Evolutionary conservation across 2,113 vertebrate species (phyloP).

Genomic region (Amia ocellicauda): DNA sequence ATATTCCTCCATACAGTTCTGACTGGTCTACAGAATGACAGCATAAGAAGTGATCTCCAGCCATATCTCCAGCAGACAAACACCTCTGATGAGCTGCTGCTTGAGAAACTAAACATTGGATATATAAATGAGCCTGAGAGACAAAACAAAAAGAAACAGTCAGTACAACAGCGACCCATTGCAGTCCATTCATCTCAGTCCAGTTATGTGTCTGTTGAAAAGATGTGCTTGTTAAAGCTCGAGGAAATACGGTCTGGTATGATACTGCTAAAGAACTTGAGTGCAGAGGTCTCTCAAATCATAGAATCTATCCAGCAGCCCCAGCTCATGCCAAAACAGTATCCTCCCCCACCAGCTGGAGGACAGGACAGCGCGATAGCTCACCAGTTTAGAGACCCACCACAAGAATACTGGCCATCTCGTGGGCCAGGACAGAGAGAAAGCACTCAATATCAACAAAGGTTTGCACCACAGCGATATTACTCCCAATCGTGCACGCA

Average conservation of each 20-base stretch:
- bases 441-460: no score
- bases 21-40: no score
- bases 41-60: slow-evolving; percentile 9
- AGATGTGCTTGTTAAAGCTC: slow-evolving; percentile 1
- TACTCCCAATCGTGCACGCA: neutral
- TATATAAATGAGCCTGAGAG: slow-evolving; percentile 18
- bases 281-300: no score
- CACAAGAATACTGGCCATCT: no score
- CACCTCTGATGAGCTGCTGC: slow-evolving; percentile 13
- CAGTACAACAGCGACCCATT: neutral
- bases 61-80: slow-evolving; percentile 12
- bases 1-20: no score
- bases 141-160: slow-evolving; percentile 9
- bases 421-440: no score
- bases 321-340: no score
- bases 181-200: neutral
- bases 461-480: slow-evolving; percentile 9
- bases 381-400: no score
- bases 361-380: no score
- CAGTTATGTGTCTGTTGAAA: neutral
- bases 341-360: no score
- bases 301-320: slow-evolving; percentile 10
- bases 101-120: slow-evolving; percentile 22
- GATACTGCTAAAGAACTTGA: slow-evolving; percentile 2
- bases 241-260: slow-evolving; percentile 14